These are phyloP conservation scores for Hirudinaria manillensis DNA, from an alignment of 2,888 invertebrate species.

Conservation along the genomic window DNA sequence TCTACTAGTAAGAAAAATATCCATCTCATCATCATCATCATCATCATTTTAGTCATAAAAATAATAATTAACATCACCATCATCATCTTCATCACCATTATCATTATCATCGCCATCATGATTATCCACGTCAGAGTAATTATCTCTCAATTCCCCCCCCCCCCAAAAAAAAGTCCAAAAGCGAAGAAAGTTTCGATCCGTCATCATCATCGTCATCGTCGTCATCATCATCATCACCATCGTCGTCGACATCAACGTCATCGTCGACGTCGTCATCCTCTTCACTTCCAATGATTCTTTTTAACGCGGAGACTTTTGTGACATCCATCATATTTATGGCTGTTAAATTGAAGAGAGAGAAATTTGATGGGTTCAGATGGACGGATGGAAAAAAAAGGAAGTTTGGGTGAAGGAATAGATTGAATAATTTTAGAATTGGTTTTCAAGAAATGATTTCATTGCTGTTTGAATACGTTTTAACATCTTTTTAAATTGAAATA, in stretches of 20 bases:
- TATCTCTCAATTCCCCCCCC: too few species aligned
- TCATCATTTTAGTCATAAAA: neutral
- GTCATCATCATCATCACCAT: constrained; percentile 19
- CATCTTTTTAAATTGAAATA: too few species aligned
- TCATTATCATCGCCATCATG: neutral
- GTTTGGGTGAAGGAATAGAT: too few species aligned
- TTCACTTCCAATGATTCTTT: neutral
- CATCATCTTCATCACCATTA: constrained; percentile 3
- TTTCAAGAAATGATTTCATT: too few species aligned
- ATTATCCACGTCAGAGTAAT: neutral
- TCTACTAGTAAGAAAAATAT: neutral
- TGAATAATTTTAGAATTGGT: too few species aligned
- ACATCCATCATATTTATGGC: too few species aligned
- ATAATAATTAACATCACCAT: constrained; percentile 5
- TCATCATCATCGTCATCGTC: constrained; percentile 22
- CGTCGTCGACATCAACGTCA: neutral
- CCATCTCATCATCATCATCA: neutral
- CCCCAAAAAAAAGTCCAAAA: neutral
- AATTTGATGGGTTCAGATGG: too few species aligned
- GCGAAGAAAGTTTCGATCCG: neutral
- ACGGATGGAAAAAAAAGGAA: too few species aligned
- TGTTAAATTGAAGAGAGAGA: too few species aligned
- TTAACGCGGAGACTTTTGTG: too few species aligned
- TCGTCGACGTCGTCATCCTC: neutral
- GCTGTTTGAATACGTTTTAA: too few species aligned